Conservation (phyloP, 2,888 invertebrate genomes). For the Thereva unica region DNA sequence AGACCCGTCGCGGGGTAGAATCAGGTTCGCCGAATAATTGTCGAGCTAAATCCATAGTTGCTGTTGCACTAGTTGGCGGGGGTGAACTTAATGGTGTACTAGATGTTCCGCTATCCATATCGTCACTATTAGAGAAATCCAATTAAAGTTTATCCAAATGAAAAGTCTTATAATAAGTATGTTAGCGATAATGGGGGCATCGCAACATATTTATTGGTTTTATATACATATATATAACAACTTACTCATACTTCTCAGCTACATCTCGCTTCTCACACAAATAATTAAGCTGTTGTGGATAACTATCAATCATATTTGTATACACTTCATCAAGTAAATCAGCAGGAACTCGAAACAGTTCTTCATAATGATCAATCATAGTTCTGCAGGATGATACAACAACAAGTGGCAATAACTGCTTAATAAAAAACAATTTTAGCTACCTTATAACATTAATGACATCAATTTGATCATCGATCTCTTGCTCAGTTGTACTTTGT, state of each 20-base stretch:
- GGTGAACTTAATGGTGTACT: slow-evolving; percentile 44
- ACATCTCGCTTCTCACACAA: slow-evolving; percentile 56
- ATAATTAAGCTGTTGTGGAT: slow-evolving; percentile 79
- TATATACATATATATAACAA: too few relatives aligned
- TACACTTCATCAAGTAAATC: slow-evolving; percentile 86
- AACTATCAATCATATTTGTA: slow-evolving; percentile 80
- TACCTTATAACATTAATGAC: slow-evolving; percentile 85
- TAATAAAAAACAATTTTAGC: slow-evolving; percentile 4
- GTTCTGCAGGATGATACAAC: slow-evolving; percentile 52
- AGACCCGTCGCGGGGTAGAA: slow-evolving; percentile 52
- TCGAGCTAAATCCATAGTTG: background rate
- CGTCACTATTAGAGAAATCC: slow-evolving; percentile 40
- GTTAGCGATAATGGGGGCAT: too few relatives aligned
- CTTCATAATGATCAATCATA: slow-evolving; percentile 73
- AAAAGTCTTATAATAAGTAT: too few relatives aligned
- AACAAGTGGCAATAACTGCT: background rate
- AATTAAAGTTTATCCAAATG: too few relatives aligned
- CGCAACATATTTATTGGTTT: too few relatives aligned
- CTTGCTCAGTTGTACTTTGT: slow-evolving; percentile 49
- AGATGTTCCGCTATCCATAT: slow-evolving; percentile 42
- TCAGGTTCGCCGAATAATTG: background rate
- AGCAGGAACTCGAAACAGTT: slow-evolving; percentile 76
- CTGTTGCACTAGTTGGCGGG: slow-evolving; percentile 33
- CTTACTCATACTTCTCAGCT: slow-evolving; percentile 44
- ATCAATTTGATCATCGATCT: slow-evolving; percentile 74